phyloP scores from a whole-genome alignment of 2,888 invertebrate genomes.

The Pachydiplax longipennis region DNA sequence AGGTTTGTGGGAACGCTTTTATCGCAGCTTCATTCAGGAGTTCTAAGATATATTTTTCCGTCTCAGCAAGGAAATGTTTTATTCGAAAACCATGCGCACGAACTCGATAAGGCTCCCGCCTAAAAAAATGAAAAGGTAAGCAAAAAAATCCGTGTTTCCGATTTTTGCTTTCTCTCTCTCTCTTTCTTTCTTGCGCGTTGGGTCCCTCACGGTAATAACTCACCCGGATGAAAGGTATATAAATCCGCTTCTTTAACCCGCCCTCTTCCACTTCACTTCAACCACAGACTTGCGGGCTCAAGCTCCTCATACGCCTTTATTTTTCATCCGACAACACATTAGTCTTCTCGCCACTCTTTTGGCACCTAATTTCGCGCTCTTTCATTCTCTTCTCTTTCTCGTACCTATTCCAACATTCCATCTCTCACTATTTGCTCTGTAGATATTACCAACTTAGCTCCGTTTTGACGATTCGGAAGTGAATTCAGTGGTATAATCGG shows the following conservation, averaged over 20 bases:
- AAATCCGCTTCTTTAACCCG: not conserved
- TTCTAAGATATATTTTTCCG: not conserved
- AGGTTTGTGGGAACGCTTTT: no score
- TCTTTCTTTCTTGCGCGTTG: not conserved
- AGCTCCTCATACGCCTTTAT: not conserved
- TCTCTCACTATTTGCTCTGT: not conserved
- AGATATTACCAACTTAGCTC: no score
- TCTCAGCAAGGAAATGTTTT: not conserved
- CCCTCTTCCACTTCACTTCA: conserved; percentile 1
- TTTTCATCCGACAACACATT: not conserved
- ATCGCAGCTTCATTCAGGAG: no score
- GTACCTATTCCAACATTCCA: no score
- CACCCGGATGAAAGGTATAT: not conserved
- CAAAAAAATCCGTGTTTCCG: not conserved
- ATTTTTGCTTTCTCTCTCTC: not conserved
- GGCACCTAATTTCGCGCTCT: not conserved
- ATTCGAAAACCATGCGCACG: not conserved
- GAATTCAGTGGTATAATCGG: no score
- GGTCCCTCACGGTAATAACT: not conserved
- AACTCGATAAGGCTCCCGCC: not conserved
- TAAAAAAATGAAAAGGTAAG: not conserved
- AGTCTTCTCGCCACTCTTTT: conserved; percentile 1
- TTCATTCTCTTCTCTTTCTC: not conserved
- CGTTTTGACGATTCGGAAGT: no score
- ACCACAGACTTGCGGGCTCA: not conserved